Evolutionary conservation across 2,888 invertebrate species (phyloP).

Genomic region (Polyommatus icarus): DNA sequence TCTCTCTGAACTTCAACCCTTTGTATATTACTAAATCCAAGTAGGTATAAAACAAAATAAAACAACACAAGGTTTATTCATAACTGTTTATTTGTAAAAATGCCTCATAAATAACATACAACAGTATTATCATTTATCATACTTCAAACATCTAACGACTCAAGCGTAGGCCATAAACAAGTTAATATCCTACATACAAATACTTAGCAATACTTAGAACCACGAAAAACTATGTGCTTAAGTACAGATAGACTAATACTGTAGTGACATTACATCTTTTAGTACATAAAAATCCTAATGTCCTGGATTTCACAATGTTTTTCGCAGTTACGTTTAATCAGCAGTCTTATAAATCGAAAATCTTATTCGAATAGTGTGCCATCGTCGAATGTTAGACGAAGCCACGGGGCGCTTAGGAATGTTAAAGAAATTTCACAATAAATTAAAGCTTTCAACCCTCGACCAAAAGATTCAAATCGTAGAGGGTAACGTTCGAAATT

Average conservation of each 20-base stretch:
- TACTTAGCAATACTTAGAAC: slow-evolving; percentile 52
- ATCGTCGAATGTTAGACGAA: slow-evolving; percentile 36
- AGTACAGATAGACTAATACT: slow-evolving; percentile 33
- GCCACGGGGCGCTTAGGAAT: slow-evolving; percentile 45
- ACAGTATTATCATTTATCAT: slow-evolving; percentile 44
- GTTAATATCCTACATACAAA: slow-evolving; percentile 48
- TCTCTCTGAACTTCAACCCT: no score
- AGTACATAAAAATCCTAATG: slow-evolving; percentile 3
- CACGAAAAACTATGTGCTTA: slow-evolving; percentile 48
- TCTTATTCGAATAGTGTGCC: slow-evolving; percentile 38
- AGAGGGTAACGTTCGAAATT: slow-evolving; percentile 10
- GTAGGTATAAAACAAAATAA: slow-evolving; percentile 32
- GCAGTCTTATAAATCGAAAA: slow-evolving; percentile 64
- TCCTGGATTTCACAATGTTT: slow-evolving; percentile 33
- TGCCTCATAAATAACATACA: slow-evolving; percentile 73
- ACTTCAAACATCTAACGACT: slow-evolving; percentile 54
- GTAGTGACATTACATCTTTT: slow-evolving; percentile 19
- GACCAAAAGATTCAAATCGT: slow-evolving; percentile 30
- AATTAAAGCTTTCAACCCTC: slow-evolving; percentile 45
- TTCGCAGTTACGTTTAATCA: slow-evolving; percentile 45
- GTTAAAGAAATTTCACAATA: slow-evolving; percentile 41
- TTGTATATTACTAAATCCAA: background rate
- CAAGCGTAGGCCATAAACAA: slow-evolving; percentile 48
- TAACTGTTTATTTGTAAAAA: slow-evolving; percentile 71
- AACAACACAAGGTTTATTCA: slow-evolving; percentile 39